Evolutionary conservation across 2,888 invertebrate species (phyloP), one percentile per base, ranked within the genome.

Genomic region (Trachelus troglodyta): DNA sequence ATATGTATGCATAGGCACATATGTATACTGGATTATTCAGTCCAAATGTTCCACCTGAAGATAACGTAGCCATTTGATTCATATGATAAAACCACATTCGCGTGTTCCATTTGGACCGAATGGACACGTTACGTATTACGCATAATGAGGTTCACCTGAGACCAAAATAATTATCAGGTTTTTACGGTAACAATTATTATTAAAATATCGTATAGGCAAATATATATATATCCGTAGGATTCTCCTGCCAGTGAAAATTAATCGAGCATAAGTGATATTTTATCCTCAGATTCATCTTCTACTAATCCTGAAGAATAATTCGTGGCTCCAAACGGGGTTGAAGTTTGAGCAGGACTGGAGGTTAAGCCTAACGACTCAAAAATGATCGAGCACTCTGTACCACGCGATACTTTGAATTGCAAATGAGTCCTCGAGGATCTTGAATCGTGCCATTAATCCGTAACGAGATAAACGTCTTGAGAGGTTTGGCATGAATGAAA

Each of bases 191-290:
- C 6, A 40, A 40, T 2, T 40, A 15, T 40, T 6, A 15, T 15
- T 1, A 15, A 15, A 40, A 40, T 6, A 15, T 15, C 15, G 6
- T 40, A 15, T 6, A 40, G 40, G 1, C 40, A 79, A 9, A 77
- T 76, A 76, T 75, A 30, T 75, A 30, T 76, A 75, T 76, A 33
- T 76, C 23, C 2, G 23, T 56, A 56, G 56, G 23, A 56, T 56
- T 23, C 56, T 23, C 56, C 23, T 56, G 56, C 9, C 56, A 56
- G 23, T 56, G 23, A 56, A 56, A 56, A 56, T 56, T 23, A 56
- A 56, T 23, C 23, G 56, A 56, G 56, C 56, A 56, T 9, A 56
- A 23, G 15, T 6, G 15, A 6, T 9, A 23, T 56, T 15, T 23
- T 0, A 56, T 56, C 56, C 56, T 23, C 23, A 23, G 23, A 56